These are phyloP conservation scores for Troilus luridus DNA, from an alignment of 2,888 invertebrate species.

Conservation along the genomic window DNA sequence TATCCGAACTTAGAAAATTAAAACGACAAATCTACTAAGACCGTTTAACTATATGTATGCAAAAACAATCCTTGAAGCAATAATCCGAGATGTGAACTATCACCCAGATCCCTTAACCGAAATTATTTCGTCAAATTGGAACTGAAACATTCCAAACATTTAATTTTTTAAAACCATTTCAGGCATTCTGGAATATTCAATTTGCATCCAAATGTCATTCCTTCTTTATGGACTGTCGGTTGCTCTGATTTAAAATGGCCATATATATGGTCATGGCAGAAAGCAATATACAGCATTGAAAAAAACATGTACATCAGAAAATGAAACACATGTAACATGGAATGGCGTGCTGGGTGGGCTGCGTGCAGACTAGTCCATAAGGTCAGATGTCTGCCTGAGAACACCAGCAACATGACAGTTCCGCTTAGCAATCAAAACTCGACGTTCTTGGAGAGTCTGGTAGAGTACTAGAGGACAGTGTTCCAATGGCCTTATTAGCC, in stretches of 20 bases:
- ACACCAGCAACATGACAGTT: constrained; percentile 42
- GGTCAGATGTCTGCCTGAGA: constrained; percentile 19
- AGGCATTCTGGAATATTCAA: neutral
- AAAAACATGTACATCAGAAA: constrained; percentile 21
- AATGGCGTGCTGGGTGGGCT: constrained; percentile 31
- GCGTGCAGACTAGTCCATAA: neutral
- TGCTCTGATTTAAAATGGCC: neutral
- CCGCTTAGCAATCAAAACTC: neutral
- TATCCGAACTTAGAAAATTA: no score
- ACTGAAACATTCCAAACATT: neutral
- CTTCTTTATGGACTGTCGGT: neutral
- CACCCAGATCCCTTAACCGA: no score
- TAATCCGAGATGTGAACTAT: no score
- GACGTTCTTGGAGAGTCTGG: neutral
- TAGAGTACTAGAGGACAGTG: neutral
- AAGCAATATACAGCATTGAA: constrained; percentile 27
- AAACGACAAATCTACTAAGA: no score
- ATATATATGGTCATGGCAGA: neutral
- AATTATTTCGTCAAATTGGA: neutral
- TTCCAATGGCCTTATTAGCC: neutral
- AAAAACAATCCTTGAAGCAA: no score
- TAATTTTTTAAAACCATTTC: neutral
- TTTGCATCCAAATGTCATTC: neutral
- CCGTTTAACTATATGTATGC: no score
- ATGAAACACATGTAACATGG: constrained; percentile 32